Evolutionary conservation across 2,113 vertebrate genomes (phyloP).

Genomic region (Sander lucioperca): DNA sequence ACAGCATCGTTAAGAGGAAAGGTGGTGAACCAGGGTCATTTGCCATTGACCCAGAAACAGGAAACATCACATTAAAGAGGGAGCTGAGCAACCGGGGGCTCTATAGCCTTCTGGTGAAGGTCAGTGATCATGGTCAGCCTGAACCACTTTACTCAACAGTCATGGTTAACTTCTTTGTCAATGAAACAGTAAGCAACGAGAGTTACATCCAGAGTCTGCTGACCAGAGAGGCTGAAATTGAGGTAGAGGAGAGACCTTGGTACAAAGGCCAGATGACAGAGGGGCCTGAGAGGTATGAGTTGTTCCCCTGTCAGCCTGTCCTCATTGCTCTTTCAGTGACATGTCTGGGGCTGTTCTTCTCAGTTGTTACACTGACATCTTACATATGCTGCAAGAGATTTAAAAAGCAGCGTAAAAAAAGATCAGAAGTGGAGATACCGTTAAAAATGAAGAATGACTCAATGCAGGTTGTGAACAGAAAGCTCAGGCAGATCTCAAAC

Average conservation of each 20-base stretch:
- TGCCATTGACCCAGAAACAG: slow-evolving; percentile 94
- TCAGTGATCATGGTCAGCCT: slow-evolving; percentile 96
- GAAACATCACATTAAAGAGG: slow-evolving; percentile 97
- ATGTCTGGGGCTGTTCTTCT: slow-evolving; percentile 89
- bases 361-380: slow-evolving; percentile 90
- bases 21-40: slow-evolving; percentile 94
- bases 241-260: slow-evolving; percentile 89
- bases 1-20: slow-evolving; percentile 96
- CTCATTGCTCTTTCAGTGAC: slow-evolving; percentile 91
- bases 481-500: slow-evolving; percentile 92
- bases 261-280: slow-evolving; percentile 89
- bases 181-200: slow-evolving; percentile 97
- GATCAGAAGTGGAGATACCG: slow-evolving; percentile 91
- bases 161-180: slow-evolving; percentile 98
- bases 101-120: slow-evolving; percentile 95
- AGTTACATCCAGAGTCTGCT: slow-evolving; percentile 95
- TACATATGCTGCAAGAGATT: slow-evolving; percentile 91
- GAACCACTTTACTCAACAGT: slow-evolving; percentile 94
- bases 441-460: slow-evolving; percentile 91
- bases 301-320: slow-evolving; percentile 88
- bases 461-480: slow-evolving; percentile 87
- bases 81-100: slow-evolving; percentile 93
- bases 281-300: slow-evolving; percentile 86
- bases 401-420: slow-evolving; percentile 87
- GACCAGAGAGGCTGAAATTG: slow-evolving; percentile 91